Conservation (phyloP, 2,888 invertebrate genomes). For the Ichneumoninae sp. region DNA sequence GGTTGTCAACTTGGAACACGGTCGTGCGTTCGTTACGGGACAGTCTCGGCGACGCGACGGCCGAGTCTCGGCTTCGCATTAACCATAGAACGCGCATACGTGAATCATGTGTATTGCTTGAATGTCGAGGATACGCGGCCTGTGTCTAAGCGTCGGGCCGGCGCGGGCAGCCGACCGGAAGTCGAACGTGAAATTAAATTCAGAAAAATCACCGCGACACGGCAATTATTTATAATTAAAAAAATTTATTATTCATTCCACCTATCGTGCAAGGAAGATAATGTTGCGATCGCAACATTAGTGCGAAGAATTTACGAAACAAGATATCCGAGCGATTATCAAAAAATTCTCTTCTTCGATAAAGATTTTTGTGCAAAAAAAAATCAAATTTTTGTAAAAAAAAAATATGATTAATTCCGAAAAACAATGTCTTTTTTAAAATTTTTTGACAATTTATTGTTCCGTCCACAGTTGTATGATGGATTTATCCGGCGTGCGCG, state of each 20-base stretch:
- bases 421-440: too few relatives aligned
- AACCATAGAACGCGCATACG: slow-evolving; percentile 10
- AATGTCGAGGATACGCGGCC: not conserved
- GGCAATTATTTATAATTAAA: not conserved
- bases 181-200: slow-evolving; percentile 51
- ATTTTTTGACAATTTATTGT: too few relatives aligned
- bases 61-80: slow-evolving; percentile 35
- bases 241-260: not conserved
- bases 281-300: not conserved
- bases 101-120: slow-evolving; percentile 1
- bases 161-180: slow-evolving; percentile 49
- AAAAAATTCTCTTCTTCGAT: too few relatives aligned
- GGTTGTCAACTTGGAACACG: slow-evolving; percentile 71
- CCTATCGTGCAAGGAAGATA: not conserved
- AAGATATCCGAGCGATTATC: too few relatives aligned
- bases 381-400: too few relatives aligned
- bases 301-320: not conserved
- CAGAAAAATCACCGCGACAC: slow-evolving; percentile 36
- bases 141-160: not conserved
- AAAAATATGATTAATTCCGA: too few relatives aligned
- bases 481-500: not conserved
- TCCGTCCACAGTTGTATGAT: not conserved
- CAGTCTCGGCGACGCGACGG: slow-evolving; percentile 34
- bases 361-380: too few relatives aligned
- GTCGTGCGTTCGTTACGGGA: slow-evolving; percentile 56